Evolutionary conservation across 2,888 invertebrate species (phyloP).

Genomic region (Agriotes lineatus): DNA sequence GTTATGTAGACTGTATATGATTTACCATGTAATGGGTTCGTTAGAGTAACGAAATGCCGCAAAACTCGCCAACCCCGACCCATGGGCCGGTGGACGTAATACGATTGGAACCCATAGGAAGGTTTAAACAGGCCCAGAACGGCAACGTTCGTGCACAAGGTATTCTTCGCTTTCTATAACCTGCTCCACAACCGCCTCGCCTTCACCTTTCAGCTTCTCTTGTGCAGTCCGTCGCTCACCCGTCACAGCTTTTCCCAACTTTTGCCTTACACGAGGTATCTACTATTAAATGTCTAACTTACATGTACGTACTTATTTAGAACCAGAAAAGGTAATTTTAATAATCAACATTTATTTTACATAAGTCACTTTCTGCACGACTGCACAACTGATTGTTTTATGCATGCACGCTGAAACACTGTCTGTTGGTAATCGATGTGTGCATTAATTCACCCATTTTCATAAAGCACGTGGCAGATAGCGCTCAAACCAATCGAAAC

Average conservation of each 20-base stretch:
- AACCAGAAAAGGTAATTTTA: constrained; percentile 16
- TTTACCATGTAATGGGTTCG: constrained; percentile 49
- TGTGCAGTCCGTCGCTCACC: constrained; percentile 37
- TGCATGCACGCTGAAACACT: constrained; percentile 22
- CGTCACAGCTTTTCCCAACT: constrained; percentile 39
- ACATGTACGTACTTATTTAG: constrained; percentile 24
- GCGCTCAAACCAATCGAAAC: constrained; percentile 30
- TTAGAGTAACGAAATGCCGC: constrained; percentile 55
- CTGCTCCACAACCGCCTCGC: constrained; percentile 36
- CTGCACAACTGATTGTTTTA: constrained; percentile 19
- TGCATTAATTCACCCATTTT: constrained; percentile 14
- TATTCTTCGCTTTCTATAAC: constrained; percentile 32
- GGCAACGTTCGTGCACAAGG: constrained; percentile 70
- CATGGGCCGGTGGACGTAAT: constrained; percentile 66
- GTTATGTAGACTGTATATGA: constrained; percentile 52
- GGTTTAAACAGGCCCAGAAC: constrained; percentile 74
- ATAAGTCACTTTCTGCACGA: constrained; percentile 24
- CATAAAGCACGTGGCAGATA: constrained; percentile 36
- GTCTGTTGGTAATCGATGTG: constrained; percentile 14
- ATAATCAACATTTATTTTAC: constrained; percentile 19
- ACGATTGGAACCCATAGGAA: constrained; percentile 75
- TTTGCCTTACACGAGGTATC: constrained; percentile 33
- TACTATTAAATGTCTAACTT: constrained; percentile 13
- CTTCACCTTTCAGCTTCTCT: constrained; percentile 42
- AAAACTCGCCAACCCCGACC: constrained; percentile 56